A percentile compares a stretch with the other conserved stretches of the same genome.
Evolutionary conservation across 2,113 vertebrate species (phyloP).

Genomic region (Trachemys scripta): DNA sequence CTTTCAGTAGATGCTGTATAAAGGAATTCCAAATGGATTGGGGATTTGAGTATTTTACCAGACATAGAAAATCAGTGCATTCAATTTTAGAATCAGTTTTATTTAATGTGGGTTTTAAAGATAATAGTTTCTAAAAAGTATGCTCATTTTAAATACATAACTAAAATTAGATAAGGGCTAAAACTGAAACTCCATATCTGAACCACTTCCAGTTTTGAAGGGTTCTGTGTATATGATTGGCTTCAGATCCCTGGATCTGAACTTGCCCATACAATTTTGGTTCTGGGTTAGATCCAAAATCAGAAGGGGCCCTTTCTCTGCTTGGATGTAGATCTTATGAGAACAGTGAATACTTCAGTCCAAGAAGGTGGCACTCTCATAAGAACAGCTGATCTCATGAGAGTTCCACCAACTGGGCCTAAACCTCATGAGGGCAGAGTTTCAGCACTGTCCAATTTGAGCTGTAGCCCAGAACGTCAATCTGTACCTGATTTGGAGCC

Average conservation of each 20-base stretch:
- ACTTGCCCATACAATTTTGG: neutral
- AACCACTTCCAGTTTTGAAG: neutral
- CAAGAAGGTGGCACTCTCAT: neutral
- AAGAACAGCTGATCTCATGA: fast-evolving
- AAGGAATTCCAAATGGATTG: neutral
- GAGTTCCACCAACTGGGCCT: neutral
- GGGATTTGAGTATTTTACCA: neutral
- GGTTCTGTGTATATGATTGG: neutral
- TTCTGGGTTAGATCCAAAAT: neutral
- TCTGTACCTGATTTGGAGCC: neutral
- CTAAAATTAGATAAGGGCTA: neutral
- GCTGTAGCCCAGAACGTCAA: neutral
- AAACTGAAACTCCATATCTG: neutral
- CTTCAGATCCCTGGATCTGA: neutral
- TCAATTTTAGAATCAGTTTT: neutral
- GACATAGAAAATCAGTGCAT: neutral
- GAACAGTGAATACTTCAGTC: neutral
- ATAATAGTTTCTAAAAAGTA: neutral
- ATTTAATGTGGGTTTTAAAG: neutral
- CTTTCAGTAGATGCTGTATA: neutral
- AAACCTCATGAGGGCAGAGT: fast-evolving
- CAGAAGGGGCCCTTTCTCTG: neutral
- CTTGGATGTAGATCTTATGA: neutral
- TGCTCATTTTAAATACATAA: neutral
- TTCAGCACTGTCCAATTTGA: neutral